phyloP scores from a whole-genome alignment of 2,113 vertebrate species.

The Protomyctophum bolini region DNA sequence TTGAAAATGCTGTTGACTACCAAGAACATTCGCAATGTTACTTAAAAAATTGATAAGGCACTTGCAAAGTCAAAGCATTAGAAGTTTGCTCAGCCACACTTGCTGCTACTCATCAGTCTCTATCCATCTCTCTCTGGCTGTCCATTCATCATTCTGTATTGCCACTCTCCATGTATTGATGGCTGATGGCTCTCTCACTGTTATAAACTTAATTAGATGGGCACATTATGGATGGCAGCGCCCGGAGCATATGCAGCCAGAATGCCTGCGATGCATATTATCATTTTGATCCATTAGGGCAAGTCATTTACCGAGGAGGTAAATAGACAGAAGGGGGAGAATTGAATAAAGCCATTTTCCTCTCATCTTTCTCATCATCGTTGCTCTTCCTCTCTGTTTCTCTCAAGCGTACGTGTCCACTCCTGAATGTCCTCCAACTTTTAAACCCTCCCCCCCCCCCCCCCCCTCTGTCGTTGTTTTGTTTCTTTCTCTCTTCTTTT shows the following conservation, averaged over 20 bases:
- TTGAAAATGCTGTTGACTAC: too few species aligned
- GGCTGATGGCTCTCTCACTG: constrained; percentile 36
- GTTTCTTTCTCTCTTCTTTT: constrained; percentile 34
- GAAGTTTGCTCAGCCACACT: background rate
- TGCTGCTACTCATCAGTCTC: constrained; percentile 1
- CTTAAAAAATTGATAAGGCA: too few species aligned
- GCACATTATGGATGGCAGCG: constrained; percentile 57
- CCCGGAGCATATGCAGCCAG: constrained; percentile 60
- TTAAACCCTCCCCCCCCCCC: background rate
- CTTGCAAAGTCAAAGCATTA: too few species aligned
- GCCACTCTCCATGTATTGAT: constrained; percentile 6
- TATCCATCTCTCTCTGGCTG: constrained; percentile 5
- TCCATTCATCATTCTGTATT: constrained; percentile 37
- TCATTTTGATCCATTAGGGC: constrained; percentile 68
- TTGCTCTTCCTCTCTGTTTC: constrained; percentile 34
- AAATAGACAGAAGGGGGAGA: constrained; percentile 58
- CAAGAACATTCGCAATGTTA: too few species aligned
- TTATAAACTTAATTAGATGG: constrained; percentile 63
- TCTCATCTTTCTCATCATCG: constrained; percentile 5
- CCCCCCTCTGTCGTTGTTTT: constrained; percentile 2
- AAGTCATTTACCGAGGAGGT: constrained; percentile 67
- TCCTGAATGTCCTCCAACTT: constrained; percentile 21
- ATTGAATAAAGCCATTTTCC: constrained; percentile 52
- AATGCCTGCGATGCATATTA: constrained; percentile 74
- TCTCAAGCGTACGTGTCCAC: constrained; percentile 11